Evolutionary conservation across 1,140 invertebrate species (phyloP).

Genomic region (Zeugodacus cucurbitae): DNA sequence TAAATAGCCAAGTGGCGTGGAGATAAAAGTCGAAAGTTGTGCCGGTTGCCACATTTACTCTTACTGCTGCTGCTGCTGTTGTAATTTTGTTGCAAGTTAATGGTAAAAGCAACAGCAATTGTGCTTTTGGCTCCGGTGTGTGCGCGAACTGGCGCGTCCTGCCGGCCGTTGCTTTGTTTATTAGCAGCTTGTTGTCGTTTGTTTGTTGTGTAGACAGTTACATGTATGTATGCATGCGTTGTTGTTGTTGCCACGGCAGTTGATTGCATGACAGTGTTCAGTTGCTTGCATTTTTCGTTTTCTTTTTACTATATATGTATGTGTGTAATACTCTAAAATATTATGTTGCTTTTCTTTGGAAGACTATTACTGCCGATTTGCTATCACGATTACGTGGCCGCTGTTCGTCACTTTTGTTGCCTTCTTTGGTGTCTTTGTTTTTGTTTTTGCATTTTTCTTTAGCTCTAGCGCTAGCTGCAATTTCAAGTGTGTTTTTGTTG

Average conservation of each 20-base stretch:
- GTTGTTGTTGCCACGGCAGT: background rate
- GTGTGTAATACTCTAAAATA: background rate
- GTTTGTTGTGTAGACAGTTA: background rate
- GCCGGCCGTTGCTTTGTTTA: conserved; percentile 1
- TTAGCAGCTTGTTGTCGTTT: background rate
- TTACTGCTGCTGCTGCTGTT: background rate
- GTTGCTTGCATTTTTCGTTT: background rate
- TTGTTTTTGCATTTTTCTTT: no score
- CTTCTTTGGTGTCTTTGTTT: no score
- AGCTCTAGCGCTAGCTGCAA: background rate
- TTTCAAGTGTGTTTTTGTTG: background rate
- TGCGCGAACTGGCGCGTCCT: background rate
- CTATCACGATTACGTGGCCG: background rate
- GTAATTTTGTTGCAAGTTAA: background rate
- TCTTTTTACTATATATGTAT: background rate
- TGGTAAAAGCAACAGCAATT: background rate
- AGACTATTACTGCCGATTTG: background rate
- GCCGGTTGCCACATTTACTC: background rate
- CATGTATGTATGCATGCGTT: background rate
- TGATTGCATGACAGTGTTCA: background rate
- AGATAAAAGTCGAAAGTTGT: conserved; percentile 11
- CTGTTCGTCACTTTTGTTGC: background rate
- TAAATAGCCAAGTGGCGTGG: conserved; percentile 39
- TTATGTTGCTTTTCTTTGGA: background rate
- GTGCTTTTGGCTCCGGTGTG: background rate